These are phyloP conservation scores for Drosophila sucinea DNA, from an alignment of 1,140 invertebrate species.

Conservation along the genomic window DNA sequence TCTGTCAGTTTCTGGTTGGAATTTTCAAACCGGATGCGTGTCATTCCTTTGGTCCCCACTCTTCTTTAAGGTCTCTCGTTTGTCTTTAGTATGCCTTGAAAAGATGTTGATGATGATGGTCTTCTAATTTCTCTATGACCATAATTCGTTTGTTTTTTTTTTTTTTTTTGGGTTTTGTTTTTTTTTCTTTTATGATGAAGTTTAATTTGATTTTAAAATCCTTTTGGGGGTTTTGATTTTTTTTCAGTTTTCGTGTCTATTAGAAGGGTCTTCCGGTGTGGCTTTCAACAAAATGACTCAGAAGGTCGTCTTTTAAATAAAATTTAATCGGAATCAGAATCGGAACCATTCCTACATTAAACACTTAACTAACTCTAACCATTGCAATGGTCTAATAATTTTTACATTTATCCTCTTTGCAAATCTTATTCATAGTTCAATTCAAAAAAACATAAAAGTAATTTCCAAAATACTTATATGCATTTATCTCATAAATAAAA, in stretches of 20 bases:
- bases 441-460: too few species aligned
- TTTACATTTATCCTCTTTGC: too few species aligned
- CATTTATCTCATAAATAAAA: too few species aligned
- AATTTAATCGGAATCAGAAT: neutral
- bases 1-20: constrained; percentile 39
- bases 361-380: too few species aligned
- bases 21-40: constrained; percentile 80
- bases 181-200: constrained; percentile 40
- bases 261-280: constrained; percentile 17
- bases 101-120: constrained; percentile 20
- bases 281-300: constrained; percentile 4
- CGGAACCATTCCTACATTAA: neutral
- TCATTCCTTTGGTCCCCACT: constrained; percentile 56
- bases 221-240: constrained; percentile 26
- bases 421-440: too few species aligned
- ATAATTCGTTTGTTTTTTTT: constrained; percentile 66
- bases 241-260: constrained; percentile 2
- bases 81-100: constrained; percentile 42
- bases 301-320: neutral
- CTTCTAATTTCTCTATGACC: constrained; percentile 78
- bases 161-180: constrained; percentile 25
- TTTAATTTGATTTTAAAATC: constrained; percentile 68
- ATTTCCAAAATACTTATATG: too few species aligned
- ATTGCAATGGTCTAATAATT: too few species aligned
- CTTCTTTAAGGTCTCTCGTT: constrained; percentile 37